Conservation (phyloP, 2,888 invertebrate genomes). For the Dasysyrphus tricinctus region DNA sequence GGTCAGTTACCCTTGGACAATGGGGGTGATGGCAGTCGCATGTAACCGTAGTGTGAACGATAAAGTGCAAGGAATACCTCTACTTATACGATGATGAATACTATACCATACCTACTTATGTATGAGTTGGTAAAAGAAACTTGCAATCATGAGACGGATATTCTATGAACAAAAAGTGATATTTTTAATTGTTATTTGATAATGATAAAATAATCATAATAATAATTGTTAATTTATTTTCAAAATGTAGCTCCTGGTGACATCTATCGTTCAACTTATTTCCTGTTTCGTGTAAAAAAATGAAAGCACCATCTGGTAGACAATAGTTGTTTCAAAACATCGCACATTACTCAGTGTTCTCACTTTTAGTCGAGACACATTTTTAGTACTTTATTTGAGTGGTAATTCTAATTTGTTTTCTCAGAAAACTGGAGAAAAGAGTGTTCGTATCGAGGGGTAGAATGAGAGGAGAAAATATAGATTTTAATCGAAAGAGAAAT, state of each 20-base stretch:
- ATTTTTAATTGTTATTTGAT: too few relatives aligned
- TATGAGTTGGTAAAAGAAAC: slow-evolving; percentile 39
- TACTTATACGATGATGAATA: background rate
- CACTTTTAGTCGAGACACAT: slow-evolving; percentile 43
- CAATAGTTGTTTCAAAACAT: slow-evolving; percentile 39
- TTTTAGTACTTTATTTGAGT: slow-evolving; percentile 39
- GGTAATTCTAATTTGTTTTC: background rate
- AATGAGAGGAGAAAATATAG: slow-evolving; percentile 52
- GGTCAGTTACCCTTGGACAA: slow-evolving; percentile 72
- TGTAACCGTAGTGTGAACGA: background rate
- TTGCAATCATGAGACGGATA: background rate
- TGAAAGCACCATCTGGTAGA: slow-evolving; percentile 24
- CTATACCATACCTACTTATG: background rate
- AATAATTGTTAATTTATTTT: background rate
- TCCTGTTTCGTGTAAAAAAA: background rate
- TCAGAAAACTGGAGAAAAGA: slow-evolving; percentile 19
- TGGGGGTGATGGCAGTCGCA: background rate
- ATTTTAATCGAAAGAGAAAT: background rate
- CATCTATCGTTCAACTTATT: slow-evolving; percentile 22
- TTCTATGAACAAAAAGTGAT: too few relatives aligned
- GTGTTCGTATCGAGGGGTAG: slow-evolving; percentile 28
- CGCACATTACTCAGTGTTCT: slow-evolving; percentile 1
- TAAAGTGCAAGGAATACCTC: slow-evolving; percentile 3
- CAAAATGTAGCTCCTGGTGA: slow-evolving; percentile 36
- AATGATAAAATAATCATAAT: background rate